Conservation (phyloP, 1,140 invertebrate genomes). For the Amyelois transitella region DNA sequence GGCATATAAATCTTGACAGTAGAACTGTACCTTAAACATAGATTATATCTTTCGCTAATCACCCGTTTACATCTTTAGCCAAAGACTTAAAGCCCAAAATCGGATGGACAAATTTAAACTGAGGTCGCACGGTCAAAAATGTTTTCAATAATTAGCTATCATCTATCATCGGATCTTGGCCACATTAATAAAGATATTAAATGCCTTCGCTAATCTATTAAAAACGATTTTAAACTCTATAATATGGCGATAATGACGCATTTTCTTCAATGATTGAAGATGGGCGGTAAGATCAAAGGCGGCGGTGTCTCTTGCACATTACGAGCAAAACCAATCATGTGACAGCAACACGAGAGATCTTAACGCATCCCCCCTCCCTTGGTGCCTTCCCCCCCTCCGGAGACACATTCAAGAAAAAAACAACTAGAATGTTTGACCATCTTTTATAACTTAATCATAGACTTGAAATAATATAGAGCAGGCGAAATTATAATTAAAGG, state of each 20-base stretch:
- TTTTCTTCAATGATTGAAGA: background rate
- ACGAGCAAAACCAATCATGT: slow-evolving; percentile 67
- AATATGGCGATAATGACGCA: slow-evolving; percentile 14
- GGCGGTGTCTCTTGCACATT: slow-evolving; percentile 54
- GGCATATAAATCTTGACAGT: background rate
- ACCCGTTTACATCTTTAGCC: slow-evolving; percentile 14
- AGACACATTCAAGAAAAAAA: slow-evolving; percentile 14
- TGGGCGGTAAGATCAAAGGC: slow-evolving; percentile 64
- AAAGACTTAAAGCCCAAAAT: slow-evolving; percentile 24
- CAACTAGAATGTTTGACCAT: slow-evolving; percentile 11
- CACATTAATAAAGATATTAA: slow-evolving; percentile 74
- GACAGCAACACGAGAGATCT: slow-evolving; percentile 39
- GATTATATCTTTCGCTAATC: slow-evolving; percentile 58
- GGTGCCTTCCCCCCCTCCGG: background rate
- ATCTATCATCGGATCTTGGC: slow-evolving; percentile 66
- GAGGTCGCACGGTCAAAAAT: slow-evolving; percentile 64
- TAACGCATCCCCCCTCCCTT: background rate
- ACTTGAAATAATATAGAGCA: background rate
- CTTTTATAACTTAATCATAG: slow-evolving; percentile 1
- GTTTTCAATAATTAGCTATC: slow-evolving; percentile 74
- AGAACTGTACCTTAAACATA: slow-evolving; percentile 37
- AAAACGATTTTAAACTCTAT: slow-evolving; percentile 18
- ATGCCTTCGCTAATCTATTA: slow-evolving; percentile 39
- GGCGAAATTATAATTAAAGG: too few relatives aligned
- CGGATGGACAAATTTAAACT: background rate